phyloP scores from a whole-genome alignment of 2,888 invertebrate species.

The Sthenelais limicola region DNA sequence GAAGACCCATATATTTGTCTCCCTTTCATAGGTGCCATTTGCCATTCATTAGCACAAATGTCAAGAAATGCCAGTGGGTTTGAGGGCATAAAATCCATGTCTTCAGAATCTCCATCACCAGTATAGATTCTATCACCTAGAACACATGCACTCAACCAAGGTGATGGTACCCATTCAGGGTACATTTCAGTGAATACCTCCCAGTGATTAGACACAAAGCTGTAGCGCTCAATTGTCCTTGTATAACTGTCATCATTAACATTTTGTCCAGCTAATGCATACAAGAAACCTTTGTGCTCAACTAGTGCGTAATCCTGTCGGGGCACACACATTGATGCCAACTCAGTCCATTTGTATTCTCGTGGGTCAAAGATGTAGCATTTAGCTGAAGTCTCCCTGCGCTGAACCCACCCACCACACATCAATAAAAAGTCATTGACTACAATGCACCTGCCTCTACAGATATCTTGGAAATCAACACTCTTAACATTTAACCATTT shows the following conservation, averaged over 20 bases:
- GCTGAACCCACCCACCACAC: slow-evolving; percentile 11
- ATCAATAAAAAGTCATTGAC: slow-evolving; percentile 22
- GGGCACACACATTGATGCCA: slow-evolving; percentile 17
- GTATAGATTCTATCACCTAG: neutral
- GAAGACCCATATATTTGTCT: slow-evolving; percentile 13
- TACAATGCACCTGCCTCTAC: neutral
- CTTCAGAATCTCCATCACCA: slow-evolving; percentile 18
- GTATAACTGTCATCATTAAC: slow-evolving; percentile 5
- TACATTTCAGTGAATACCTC: slow-evolving; percentile 10
- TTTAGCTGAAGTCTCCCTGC: neutral
- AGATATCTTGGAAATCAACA: neutral
- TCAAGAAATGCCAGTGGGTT: slow-evolving; percentile 8
- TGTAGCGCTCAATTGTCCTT: slow-evolving; percentile 13
- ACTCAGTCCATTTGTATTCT: slow-evolving; percentile 6
- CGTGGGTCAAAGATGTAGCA: slow-evolving; percentile 35
- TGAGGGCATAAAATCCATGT: slow-evolving; percentile 13
- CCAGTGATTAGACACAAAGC: slow-evolving; percentile 21
- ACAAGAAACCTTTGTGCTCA: neutral
- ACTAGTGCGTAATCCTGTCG: slow-evolving; percentile 13
- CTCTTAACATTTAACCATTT: slow-evolving; percentile 2
- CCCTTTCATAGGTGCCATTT: neutral
- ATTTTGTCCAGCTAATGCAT: slow-evolving; percentile 6
- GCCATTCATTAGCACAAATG: neutral
- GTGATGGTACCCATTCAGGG: slow-evolving; percentile 8
- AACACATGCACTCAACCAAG: slow-evolving; percentile 21